phyloP scores from a whole-genome alignment of 1,140 invertebrate species.

The Drosophila burlai region DNA sequence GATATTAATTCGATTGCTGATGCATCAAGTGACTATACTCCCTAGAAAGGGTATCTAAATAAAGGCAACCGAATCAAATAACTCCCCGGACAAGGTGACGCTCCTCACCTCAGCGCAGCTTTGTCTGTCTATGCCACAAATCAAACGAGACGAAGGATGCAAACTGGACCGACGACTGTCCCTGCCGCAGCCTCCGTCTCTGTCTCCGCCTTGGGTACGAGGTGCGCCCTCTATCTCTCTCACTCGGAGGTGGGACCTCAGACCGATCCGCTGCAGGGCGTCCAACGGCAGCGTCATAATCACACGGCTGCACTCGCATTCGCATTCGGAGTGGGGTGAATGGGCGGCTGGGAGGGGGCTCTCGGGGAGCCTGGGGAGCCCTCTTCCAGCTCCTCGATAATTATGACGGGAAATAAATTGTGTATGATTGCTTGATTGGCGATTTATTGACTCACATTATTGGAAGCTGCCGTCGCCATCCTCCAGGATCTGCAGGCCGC shows the following conservation, averaged over 20 bases:
- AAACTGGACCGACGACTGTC: constrained; percentile 53
- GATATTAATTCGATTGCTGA: neutral
- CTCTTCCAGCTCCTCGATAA: constrained; percentile 69
- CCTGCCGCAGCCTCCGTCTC: neutral
- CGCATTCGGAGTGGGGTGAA: constrained; percentile 17
- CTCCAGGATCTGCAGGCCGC: constrained; percentile 17
- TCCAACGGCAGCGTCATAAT: constrained; percentile 80
- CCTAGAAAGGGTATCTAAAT: constrained; percentile 18
- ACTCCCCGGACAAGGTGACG: constrained; percentile 39
- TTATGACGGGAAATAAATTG: constrained; percentile 85
- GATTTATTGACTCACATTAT: constrained; percentile 85
- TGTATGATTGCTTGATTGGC: constrained; percentile 85
- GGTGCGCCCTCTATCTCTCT: constrained; percentile 11
- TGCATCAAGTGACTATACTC: neutral
- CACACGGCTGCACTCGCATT: constrained; percentile 67
- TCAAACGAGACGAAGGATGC: constrained; percentile 68
- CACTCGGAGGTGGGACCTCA: constrained; percentile 32
- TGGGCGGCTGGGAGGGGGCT: constrained; percentile 16
- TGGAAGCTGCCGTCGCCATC: constrained; percentile 73
- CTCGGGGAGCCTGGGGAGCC: constrained; percentile 10
- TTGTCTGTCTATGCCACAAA: constrained; percentile 77
- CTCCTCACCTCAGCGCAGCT: constrained; percentile 33
- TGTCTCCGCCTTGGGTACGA: constrained; percentile 20
- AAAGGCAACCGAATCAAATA: constrained; percentile 60
- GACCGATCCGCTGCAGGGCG: constrained; percentile 72